These are phyloP conservation scores for Cheirogaleus major DNA, from an alignment of 2,797 vertebrate genomes.

Conservation along the genomic window DNA sequence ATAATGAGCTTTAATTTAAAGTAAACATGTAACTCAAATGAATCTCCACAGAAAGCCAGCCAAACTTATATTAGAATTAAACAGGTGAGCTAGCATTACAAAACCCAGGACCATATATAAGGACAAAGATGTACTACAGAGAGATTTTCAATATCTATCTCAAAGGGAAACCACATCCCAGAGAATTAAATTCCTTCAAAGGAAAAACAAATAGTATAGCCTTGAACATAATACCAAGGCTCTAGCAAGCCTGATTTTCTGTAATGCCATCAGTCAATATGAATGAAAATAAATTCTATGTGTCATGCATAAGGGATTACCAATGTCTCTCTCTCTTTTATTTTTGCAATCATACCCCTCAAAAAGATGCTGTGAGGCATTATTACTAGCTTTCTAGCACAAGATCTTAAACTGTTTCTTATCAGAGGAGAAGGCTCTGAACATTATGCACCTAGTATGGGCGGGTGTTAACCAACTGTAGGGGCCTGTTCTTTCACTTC, in stretches of 20 bases:
- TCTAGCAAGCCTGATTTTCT: background rate
- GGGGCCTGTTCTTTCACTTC: background rate
- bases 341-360: background rate
- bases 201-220: background rate
- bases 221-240: background rate
- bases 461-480: background rate
- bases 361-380: background rate
- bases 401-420: slow-evolving; percentile 21
- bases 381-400: slow-evolving; percentile 19
- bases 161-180: slow-evolving; percentile 17
- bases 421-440: background rate
- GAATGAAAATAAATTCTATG: background rate
- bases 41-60: background rate
- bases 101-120: background rate
- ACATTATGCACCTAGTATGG: background rate
- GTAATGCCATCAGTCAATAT: background rate
- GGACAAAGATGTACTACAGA: background rate
- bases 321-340: background rate
- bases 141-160: background rate
- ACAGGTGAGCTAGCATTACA: slow-evolving; percentile 9
- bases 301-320: background rate
- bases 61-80: slow-evolving; percentile 38
- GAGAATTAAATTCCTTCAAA: slow-evolving; percentile 39
- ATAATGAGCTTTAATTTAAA: slow-evolving; percentile 51
- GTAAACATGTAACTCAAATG: background rate